A percentile compares a stretch with the other conserved stretches of the same genome.
Conservation (phyloP, 2,797 vertebrate species). For the Pelochelys cantorii region DNA sequence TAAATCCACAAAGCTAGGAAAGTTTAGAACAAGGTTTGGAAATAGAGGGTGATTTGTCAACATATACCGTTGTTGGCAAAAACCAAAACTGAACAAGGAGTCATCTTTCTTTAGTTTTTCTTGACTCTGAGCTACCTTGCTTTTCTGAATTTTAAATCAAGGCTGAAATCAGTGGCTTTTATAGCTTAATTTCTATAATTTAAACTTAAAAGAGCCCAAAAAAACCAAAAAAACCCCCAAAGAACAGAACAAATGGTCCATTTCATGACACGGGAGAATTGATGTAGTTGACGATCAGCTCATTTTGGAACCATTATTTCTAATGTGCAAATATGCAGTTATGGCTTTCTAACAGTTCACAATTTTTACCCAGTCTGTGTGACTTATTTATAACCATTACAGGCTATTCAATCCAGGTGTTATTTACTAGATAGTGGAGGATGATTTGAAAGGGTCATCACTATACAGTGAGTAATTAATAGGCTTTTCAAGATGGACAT, state of each 20-base stretch:
- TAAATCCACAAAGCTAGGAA: not conserved
- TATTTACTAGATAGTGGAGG: not conserved
- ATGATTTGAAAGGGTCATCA: not conserved
- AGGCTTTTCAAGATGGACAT: not conserved
- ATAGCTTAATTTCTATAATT: not conserved
- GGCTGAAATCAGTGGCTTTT: not conserved
- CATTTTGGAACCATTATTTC: not conserved
- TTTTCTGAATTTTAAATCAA: not conserved
- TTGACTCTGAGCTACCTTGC: not conserved
- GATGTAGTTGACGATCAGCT: not conserved
- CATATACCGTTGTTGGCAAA: not conserved
- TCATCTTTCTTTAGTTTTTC: not conserved
- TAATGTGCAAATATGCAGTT: not conserved
- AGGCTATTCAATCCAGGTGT: not conserved
- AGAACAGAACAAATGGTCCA: not conserved
- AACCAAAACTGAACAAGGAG: not conserved
- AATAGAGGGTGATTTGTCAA: not conserved
- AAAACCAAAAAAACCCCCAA: not conserved
- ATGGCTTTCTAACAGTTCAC: not conserved
- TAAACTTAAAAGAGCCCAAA: not conserved
- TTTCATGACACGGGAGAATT: not conserved
- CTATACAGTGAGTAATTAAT: not conserved
- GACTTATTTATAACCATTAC: not conserved
- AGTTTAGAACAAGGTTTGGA: not conserved
- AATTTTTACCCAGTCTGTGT: not conserved